phyloP scores from a whole-genome alignment of 92 coral and sea anemone species.

The Phenganax marumi region DNA sequence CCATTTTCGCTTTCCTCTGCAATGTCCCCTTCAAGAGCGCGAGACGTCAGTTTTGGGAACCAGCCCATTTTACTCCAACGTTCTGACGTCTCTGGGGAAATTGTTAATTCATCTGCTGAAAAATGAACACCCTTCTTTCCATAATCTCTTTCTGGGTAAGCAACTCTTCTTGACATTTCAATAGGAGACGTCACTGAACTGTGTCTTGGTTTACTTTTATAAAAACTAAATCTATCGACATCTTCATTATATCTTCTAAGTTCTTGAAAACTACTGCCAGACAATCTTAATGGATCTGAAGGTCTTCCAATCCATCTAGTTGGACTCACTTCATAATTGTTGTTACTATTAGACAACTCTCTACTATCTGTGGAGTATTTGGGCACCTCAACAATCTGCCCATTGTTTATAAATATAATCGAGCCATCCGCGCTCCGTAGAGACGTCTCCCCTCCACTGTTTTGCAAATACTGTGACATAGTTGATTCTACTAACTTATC shows the following conservation, averaged over 20 bases:
- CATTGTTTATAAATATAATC: constrained; percentile 21
- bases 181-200: not conserved
- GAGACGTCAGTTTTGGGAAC: not conserved
- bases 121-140: not conserved
- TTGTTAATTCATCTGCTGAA: not conserved
- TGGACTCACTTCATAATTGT: not conserved
- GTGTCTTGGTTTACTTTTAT: not conserved
- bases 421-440: constrained; percentile 25
- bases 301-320: not conserved
- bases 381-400: constrained; percentile 29
- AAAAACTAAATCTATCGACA: not conserved
- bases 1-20: not conserved
- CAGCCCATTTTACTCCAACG: not conserved
- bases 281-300: not conserved
- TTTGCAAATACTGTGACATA: not conserved
- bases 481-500: constrained; percentile 29
- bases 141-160: not conserved
- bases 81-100: not conserved
- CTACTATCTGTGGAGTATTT: not conserved
- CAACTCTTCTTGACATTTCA: not conserved
- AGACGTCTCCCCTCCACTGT: constrained; percentile 23
- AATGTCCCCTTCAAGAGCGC: not conserved
- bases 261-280: not conserved
- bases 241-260: constrained; percentile 7
- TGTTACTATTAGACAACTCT: constrained; percentile 9